Percentiles rank a stretch among this genome's conserved stretches.
Evolutionary conservation across 2,113 vertebrate genomes (phyloP).

Genomic region (Caranx melampygus): DNA sequence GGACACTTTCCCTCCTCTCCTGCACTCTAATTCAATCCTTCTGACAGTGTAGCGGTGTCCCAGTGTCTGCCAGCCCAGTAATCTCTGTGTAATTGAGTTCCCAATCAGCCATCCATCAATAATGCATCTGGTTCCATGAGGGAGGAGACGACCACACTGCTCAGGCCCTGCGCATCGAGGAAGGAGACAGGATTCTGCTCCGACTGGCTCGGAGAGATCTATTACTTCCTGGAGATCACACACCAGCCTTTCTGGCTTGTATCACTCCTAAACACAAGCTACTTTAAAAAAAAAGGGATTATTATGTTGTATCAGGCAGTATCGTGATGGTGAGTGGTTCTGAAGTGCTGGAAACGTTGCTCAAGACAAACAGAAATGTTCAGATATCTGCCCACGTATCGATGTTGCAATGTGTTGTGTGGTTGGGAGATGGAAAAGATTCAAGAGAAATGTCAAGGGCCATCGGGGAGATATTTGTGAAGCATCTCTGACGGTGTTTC

Average conservation of each 20-base stretch:
- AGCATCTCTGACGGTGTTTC: not conserved
- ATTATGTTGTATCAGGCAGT: conserved; percentile 20
- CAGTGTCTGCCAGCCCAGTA: conserved; percentile 79
- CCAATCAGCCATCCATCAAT: conserved; percentile 85
- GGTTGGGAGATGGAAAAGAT: conserved; percentile 12
- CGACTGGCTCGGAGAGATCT: conserved; percentile 42
- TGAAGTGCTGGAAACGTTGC: conserved; percentile 12
- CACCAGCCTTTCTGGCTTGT: conserved; percentile 23
- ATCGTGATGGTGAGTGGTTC: conserved; percentile 19
- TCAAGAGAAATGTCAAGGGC: conserved; percentile 30
- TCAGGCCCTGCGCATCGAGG: conserved; percentile 32
- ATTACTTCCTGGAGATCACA: conserved; percentile 59
- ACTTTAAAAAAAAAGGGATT: conserved; percentile 10
- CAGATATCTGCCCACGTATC: conserved; percentile 10
- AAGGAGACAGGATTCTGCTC: conserved; percentile 67
- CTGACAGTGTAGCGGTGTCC: conserved; percentile 75
- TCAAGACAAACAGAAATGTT: conserved; percentile 16
- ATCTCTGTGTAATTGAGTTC: conserved; percentile 87
- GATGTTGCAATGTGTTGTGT: conserved; percentile 11
- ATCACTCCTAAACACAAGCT: conserved; percentile 16
- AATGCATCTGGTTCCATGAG: conserved; percentile 83
- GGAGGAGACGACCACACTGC: conserved; percentile 60
- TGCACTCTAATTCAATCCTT: conserved; percentile 83
- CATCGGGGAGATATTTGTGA: conserved; percentile 1
- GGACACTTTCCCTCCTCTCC: conserved; percentile 78